Evolutionary conservation across 2,797 vertebrate genomes (phyloP).

Genomic region (Apodemus agrarius): DNA sequence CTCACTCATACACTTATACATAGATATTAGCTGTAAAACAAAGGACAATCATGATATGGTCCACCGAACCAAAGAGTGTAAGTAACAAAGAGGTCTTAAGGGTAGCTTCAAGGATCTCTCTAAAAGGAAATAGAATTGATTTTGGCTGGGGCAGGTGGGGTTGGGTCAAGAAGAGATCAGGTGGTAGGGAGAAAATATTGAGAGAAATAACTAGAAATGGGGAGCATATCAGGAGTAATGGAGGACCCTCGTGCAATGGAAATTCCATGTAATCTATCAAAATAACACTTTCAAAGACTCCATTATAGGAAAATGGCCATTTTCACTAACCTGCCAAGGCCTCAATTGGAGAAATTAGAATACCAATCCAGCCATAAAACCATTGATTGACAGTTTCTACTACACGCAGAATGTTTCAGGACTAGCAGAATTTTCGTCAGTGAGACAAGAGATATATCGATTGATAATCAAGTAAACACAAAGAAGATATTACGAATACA

Average conservation of each 20-base stretch:
- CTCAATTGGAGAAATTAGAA: not conserved
- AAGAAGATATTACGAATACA: not conserved
- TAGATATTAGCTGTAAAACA: not conserved
- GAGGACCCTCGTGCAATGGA: not conserved
- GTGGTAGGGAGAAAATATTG: not conserved
- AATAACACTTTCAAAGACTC: not conserved
- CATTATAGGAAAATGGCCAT: not conserved
- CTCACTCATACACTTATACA: not conserved
- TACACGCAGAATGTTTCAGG: not conserved
- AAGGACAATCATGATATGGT: not conserved
- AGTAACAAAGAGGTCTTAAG: not conserved
- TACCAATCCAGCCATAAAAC: not conserved
- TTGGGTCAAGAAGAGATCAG: not conserved
- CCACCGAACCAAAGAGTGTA: not conserved
- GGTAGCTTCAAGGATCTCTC: not conserved
- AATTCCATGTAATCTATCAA: not conserved
- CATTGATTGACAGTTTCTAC: not conserved
- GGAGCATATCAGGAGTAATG: not conserved
- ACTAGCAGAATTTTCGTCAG: not conserved
- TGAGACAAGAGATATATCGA: not conserved
- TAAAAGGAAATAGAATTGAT: not conserved
- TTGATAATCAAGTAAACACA: not conserved
- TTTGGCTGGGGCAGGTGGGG: not conserved
- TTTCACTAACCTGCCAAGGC: not conserved
- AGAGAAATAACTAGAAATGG: not conserved